A percentile compares a stretch with the other conserved stretches of the same genome.
phyloP scores from a whole-genome alignment of 2,888 invertebrate species.

The Trissolcus brochymenae region DNA sequence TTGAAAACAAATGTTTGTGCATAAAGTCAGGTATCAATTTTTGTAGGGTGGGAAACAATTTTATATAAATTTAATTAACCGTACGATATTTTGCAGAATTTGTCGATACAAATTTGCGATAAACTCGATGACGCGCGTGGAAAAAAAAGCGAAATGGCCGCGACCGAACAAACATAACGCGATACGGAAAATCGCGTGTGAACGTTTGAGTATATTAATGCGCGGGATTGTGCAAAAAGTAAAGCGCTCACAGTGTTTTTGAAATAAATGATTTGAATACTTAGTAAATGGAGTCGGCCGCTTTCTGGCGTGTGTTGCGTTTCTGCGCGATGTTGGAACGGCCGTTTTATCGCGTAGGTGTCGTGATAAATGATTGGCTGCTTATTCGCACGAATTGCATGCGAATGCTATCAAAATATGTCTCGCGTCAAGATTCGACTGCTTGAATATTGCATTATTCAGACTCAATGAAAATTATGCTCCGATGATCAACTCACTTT shows the following conservation, averaged over 20 bases:
- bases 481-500: slow-evolving; percentile 17
- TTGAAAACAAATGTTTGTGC: too few relatives aligned
- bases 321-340: slow-evolving; percentile 46
- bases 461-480: slow-evolving; percentile 14
- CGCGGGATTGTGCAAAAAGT: slow-evolving; percentile 38
- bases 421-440: slow-evolving; percentile 55
- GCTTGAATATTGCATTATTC: slow-evolving; percentile 41
- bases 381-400: slow-evolving; percentile 58
- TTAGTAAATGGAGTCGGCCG: slow-evolving; percentile 50
- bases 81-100: not conserved
- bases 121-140: too few relatives aligned
- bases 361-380: slow-evolving; percentile 59
- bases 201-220: slow-evolving; percentile 39
- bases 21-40: too few relatives aligned
- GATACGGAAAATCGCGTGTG: slow-evolving; percentile 42
- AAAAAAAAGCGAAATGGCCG: slow-evolving; percentile 12
- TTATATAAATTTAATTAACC: too few relatives aligned
- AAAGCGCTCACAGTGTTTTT: slow-evolving; percentile 34
- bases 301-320: slow-evolving; percentile 52
- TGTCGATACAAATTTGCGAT: not conserved
- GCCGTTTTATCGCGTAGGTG: slow-evolving; percentile 58
- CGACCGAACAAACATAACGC: not conserved
- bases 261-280: slow-evolving; percentile 56
- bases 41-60: too few relatives aligned
- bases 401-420: slow-evolving; percentile 58